Evolutionary conservation across 2,797 vertebrate genomes (phyloP), one percentile per base, ranked within the genome.

Genomic region (Hirundo rustica): DNA sequence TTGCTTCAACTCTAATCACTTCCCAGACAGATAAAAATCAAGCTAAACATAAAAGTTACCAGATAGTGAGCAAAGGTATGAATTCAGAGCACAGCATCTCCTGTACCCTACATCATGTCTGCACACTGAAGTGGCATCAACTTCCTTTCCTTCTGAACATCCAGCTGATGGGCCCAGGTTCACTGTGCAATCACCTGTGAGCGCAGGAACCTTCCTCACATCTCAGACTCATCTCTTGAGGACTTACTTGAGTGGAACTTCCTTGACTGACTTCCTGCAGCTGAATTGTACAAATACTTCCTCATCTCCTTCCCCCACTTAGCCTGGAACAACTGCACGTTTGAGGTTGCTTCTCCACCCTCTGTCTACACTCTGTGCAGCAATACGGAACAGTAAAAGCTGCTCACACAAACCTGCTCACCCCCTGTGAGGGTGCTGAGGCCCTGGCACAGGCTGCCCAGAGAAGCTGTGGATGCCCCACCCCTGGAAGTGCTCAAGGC

Each of bases 21-120:
- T 29, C 19, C 9, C 10, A 58, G n/a, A 47, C 16, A 71, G 36
- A 19, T 16, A 16, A n/a, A 74, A 55, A 5, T 23, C 47, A 80
- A 51, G 34, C 11, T 53, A 58, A 72, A 77, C 14, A 16, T 23
- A 16, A 4, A 62, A 62, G 11, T 40, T 30, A 70, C 45, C 5
- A 21, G 17, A 54, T 1, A 1, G 27, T 18, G 23, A 68, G 16
- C 45, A 71, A 30, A 5, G 2, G 36, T 5, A 40, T 1, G 4
- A 44, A 62, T 62, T 62, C 40, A 83, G 53, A 72, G 5, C 19
- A 71, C 68, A 47, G 58, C 7, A 80, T 11, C 54, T 75, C 44
- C 32, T 71, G 48, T 38, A 51, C 22, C 13, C 51, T 36, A 11
- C 7, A 65, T 51, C 15, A 8, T 8, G 17, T n/a, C 40, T 38